Evolutionary conservation across 2,888 invertebrate genomes (phyloP).

Genomic region (Subacronicta megacephala): DNA sequence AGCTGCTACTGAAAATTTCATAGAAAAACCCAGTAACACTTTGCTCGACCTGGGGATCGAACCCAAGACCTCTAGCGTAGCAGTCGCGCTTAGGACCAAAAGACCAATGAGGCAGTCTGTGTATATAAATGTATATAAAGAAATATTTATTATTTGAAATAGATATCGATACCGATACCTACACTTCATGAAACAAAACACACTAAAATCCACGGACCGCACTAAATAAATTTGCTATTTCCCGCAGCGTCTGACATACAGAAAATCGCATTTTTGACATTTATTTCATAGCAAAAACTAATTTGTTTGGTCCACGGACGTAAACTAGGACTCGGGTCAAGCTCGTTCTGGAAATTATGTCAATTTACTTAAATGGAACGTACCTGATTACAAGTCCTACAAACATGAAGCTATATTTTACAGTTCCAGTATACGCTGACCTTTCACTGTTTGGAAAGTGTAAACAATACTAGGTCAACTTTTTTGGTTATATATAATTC

Average conservation of each 20-base stretch:
- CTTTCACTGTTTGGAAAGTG: too few relatives aligned
- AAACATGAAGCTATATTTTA: too few relatives aligned
- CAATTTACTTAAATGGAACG: conserved; percentile 39
- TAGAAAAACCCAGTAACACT: too few relatives aligned
- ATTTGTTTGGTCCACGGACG: conserved; percentile 45
- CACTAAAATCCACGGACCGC: conserved; percentile 28
- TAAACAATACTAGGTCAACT: too few relatives aligned
- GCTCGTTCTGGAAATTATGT: conserved; percentile 44
- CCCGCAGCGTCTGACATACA: conserved; percentile 30
- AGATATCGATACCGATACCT: conserved; percentile 6
- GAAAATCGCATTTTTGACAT: conserved; percentile 47
- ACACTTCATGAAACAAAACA: conserved; percentile 16
- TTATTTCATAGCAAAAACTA: conserved; percentile 51
- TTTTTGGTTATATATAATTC: too few relatives aligned
- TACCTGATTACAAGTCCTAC: conserved; percentile 10
- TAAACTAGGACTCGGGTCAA: conserved; percentile 22
- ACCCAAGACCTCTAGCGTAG: too few relatives aligned
- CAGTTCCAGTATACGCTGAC: too few relatives aligned
- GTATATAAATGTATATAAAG: too few relatives aligned
- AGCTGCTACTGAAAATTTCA: too few relatives aligned
- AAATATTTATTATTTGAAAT: not conserved
- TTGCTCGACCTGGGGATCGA: too few relatives aligned
- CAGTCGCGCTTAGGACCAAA: too few relatives aligned
- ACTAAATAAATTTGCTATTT: conserved; percentile 34
- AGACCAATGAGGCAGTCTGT: too few relatives aligned